These are phyloP conservation scores for Leptinotarsa rubiginosa DNA, from an alignment of 2,888 invertebrate species.

Conservation along the genomic window DNA sequence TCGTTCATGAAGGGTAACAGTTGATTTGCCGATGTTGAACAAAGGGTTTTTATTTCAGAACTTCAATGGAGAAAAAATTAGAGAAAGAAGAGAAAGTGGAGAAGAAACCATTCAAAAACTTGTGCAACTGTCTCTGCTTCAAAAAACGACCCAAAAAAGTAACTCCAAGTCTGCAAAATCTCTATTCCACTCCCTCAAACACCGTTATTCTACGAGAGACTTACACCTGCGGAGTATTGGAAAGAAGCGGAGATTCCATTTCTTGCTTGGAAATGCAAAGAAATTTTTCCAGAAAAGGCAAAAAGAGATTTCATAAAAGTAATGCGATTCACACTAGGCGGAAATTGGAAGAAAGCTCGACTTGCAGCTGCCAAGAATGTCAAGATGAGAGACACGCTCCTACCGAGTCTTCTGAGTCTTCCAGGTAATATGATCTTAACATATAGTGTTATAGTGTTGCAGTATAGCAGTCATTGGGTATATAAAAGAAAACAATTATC, in stretches of 20 bases:
- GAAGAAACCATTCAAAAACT: conserved; percentile 43
- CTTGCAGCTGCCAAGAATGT: conserved; percentile 1
- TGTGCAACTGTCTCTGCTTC: conserved; percentile 46
- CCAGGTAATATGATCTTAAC: not conserved
- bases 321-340: not conserved
- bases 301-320: not conserved
- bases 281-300: conserved; percentile 20
- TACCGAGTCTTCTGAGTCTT: not conserved
- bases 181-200: conserved; percentile 48
- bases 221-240: conserved; percentile 21
- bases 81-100: not conserved
- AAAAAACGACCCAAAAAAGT: conserved; percentile 32
- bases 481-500: no score
- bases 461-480: no score
- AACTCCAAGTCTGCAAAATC: conserved; percentile 34
- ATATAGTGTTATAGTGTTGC: no score
- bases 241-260: conserved; percentile 20
- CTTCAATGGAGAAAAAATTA: conserved; percentile 17
- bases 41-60: conserved; percentile 3
- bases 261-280: conserved; percentile 22
- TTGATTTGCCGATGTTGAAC: not conserved
- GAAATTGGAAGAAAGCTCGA: conserved; percentile 5
- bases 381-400: not conserved
- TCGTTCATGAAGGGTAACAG: not conserved
- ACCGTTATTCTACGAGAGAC: conserved; percentile 34